phyloP scores from a whole-genome alignment of 2,888 invertebrate species.

The Cylloceria caligata region DNA sequence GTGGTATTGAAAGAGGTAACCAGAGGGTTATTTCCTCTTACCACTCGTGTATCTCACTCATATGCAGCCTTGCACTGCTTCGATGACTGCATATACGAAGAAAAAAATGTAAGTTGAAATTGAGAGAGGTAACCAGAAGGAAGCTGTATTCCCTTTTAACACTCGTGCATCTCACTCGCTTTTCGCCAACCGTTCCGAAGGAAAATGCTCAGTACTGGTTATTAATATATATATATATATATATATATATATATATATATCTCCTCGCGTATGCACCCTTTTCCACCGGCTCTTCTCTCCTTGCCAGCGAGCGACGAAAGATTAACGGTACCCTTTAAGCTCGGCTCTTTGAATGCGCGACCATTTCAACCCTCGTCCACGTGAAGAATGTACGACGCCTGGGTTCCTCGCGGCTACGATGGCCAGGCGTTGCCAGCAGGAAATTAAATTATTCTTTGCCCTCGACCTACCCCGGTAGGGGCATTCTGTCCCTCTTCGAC shows the following conservation, averaged over 20 bases:
- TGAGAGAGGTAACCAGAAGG: conserved; percentile 24
- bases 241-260: too few relatives aligned
- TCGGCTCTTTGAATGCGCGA: conserved; percentile 65
- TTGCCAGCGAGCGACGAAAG: conserved; percentile 56
- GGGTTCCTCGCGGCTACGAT: conserved; percentile 34
- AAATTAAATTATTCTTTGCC: conserved; percentile 69
- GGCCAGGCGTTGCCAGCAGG: conserved; percentile 57
- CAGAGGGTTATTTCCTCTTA: too few relatives aligned
- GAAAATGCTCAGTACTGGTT: conserved; percentile 62
- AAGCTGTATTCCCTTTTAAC: conserved; percentile 53
- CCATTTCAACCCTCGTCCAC: conserved; percentile 65
- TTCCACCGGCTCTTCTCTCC: conserved; percentile 3
- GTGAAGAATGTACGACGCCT: conserved; percentile 61
- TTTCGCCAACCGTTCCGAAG: conserved; percentile 23
- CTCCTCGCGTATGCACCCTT: not conserved
- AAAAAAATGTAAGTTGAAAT: conserved; percentile 22
- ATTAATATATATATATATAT: too few relatives aligned
- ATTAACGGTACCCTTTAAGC: conserved; percentile 69
- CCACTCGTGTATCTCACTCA: too few relatives aligned
- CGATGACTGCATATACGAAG: not conserved
- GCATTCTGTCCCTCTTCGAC: conserved; percentile 31
- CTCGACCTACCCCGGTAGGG: conserved; percentile 29
- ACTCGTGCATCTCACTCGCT: conserved; percentile 35
- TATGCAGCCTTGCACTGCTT: conserved; percentile 4
- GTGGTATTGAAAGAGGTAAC: too few relatives aligned